Evolutionary conservation across 23 tunicate species (phyloP).

Genomic region (Ciona savignyi): DNA sequence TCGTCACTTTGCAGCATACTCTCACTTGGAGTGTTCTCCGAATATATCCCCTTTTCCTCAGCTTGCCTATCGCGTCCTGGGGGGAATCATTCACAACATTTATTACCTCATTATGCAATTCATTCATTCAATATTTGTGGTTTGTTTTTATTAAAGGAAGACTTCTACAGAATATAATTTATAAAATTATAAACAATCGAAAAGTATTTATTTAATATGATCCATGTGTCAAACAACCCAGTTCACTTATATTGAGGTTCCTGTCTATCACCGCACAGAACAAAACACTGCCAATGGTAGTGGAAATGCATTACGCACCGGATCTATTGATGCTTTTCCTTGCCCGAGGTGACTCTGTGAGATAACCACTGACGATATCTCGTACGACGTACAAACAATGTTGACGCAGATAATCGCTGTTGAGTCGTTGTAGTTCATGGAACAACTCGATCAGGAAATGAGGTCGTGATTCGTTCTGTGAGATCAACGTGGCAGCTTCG

Average conservation of each 20-base stretch:
- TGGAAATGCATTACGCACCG: too few species aligned
- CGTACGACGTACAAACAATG: conserved; percentile 57
- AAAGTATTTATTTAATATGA: too few species aligned
- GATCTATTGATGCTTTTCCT: background rate
- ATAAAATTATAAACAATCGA: background rate
- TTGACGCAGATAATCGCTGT: conserved; percentile 68
- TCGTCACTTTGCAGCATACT: conserved; percentile 23
- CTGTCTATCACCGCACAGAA: too few species aligned
- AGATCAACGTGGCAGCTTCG: conserved; percentile 69
- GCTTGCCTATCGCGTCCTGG: background rate
- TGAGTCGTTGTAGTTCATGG: conserved; percentile 50
- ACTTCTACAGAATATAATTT: background rate
- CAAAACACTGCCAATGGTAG: too few species aligned
- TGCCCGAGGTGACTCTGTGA: conserved; percentile 23
- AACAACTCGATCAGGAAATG: conserved; percentile 66
- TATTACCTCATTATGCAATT: too few species aligned
- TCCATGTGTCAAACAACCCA: too few species aligned
- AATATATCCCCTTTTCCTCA: background rate
- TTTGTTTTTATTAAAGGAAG: background rate
- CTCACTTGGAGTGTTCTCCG: conserved; percentile 37
- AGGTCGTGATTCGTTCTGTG: conserved; percentile 77
- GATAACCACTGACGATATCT: conserved; percentile 49
- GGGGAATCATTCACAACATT: too few species aligned
- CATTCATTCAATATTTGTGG: too few species aligned
- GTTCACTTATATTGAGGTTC: too few species aligned